These are phyloP conservation scores for Sigmodon hispidus DNA, from an alignment of 2,113 vertebrate species.

Conservation along the genomic window DNA sequence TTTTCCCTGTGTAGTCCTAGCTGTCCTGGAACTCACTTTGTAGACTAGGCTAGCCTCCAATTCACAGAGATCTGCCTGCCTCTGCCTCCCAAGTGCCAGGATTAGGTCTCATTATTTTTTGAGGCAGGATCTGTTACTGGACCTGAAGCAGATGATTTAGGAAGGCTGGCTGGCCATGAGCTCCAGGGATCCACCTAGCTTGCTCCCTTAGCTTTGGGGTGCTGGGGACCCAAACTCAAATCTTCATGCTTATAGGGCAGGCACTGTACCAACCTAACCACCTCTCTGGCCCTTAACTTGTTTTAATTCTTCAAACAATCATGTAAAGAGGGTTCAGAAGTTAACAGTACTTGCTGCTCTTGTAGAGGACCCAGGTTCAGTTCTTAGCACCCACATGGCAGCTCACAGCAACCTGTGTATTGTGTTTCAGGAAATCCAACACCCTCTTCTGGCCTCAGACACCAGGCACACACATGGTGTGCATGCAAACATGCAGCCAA, in stretches of 20 bases:
- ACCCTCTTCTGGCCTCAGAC: neutral
- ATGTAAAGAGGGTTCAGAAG: neutral
- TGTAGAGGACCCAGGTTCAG: neutral
- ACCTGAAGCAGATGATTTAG: neutral
- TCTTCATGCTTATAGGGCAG: neutral
- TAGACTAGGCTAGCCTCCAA: too few species aligned
- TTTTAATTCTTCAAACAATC: constrained; percentile 28
- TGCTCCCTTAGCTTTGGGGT: neutral
- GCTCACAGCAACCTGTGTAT: neutral
- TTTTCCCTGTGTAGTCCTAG: too few species aligned
- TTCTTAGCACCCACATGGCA: neutral
- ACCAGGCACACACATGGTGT: neutral
- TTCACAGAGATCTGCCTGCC: too few species aligned
- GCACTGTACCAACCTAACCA: neutral
- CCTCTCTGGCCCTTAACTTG: neutral
- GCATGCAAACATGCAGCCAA: neutral
- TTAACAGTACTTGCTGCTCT: neutral
- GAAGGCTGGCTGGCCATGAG: neutral
- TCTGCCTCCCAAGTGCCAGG: too few species aligned
- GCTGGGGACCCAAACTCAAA: neutral
- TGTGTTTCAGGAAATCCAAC: neutral
- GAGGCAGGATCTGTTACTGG: neutral
- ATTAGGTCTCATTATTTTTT: neutral
- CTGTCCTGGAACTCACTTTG: too few species aligned
- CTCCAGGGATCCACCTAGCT: neutral